Percentiles rank a stretch among this genome's conserved stretches.
These are phyloP conservation scores for Theonella swinhoei DNA, from an alignment of 37 sponge, comb jelly and placozoan species.

Conservation along the genomic window DNA sequence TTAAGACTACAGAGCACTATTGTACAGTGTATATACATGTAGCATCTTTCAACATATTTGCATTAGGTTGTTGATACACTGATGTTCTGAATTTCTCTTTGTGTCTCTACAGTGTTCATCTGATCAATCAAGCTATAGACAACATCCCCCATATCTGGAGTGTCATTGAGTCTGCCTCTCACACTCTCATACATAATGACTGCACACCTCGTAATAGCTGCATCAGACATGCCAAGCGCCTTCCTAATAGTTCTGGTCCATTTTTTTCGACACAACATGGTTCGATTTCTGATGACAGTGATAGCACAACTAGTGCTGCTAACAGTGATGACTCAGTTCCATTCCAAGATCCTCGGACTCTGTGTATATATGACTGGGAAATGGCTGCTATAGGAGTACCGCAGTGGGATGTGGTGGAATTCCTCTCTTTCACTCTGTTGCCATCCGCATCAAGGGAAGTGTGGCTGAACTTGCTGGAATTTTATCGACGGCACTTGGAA, in stretches of 20 bases:
- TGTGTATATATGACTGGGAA: conserved; percentile 88
- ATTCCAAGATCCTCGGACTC: conserved; percentile 29
- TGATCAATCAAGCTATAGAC: conserved; percentile 42
- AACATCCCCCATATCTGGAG: conserved; percentile 30
- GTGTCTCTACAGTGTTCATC: conserved; percentile 8
- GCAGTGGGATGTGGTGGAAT: conserved; percentile 75
- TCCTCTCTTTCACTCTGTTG: conserved; percentile 55
- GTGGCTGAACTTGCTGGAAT: conserved; percentile 47
- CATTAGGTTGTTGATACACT: too few relatives aligned
- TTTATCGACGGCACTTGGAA: conserved; percentile 52
- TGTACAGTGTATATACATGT: too few relatives aligned
- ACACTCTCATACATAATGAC: conserved; percentile 80
- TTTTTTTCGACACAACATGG: not conserved
- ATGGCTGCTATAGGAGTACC: conserved; percentile 65
- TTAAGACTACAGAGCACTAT: too few relatives aligned
- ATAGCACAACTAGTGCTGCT: too few relatives aligned
- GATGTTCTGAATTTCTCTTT: not conserved
- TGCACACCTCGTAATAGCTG: conserved; percentile 81
- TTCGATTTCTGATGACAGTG: not conserved
- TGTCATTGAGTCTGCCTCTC: conserved; percentile 24
- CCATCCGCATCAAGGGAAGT: conserved; percentile 26
- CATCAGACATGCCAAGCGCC: conserved; percentile 5
- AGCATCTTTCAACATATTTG: too few relatives aligned
- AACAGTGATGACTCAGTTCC: conserved; percentile 22
- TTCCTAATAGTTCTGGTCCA: not conserved